These are phyloP conservation scores for Muraenolepis orangiensis DNA, from an alignment of 2,797 vertebrate genomes.

Conservation along the genomic window DNA sequence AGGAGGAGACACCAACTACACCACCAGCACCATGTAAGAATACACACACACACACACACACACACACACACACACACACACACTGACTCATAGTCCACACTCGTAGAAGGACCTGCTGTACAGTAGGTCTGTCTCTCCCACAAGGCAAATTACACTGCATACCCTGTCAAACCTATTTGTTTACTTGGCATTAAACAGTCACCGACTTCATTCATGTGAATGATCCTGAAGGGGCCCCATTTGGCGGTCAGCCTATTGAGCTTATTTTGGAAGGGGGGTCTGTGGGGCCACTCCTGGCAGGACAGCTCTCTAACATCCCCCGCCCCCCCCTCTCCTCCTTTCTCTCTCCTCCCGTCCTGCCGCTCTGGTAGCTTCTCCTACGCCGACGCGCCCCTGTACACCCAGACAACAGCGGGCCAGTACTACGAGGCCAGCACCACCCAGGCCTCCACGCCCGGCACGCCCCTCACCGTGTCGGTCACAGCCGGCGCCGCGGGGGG, in stretches of 20 bases:
- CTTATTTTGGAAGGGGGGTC: background rate
- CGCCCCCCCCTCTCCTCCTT: slow-evolving; percentile 10
- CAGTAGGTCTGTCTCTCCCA: background rate
- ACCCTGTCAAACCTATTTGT: too few species aligned
- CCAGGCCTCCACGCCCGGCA: slow-evolving; percentile 81
- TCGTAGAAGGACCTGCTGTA: background rate
- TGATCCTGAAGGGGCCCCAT: too few species aligned
- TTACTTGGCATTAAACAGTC: too few species aligned
- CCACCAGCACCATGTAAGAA: slow-evolving; percentile 89
- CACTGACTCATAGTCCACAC: background rate
- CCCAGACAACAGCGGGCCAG: slow-evolving; percentile 76
- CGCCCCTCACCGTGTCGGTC: slow-evolving; percentile 82
- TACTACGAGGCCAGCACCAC: slow-evolving; percentile 85
- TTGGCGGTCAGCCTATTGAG: background rate
- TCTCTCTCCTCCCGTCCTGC: slow-evolving; percentile 58
- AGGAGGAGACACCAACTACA: slow-evolving; percentile 83
- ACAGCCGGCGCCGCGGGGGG: slow-evolving; percentile 68
- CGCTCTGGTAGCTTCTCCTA: slow-evolving; percentile 86
- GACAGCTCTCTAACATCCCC: background rate
- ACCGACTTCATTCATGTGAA: too few species aligned
- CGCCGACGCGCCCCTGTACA: slow-evolving; percentile 84
- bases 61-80: background rate
- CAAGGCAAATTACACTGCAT: too few species aligned
- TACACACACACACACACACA: background rate
- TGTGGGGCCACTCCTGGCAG: background rate